phyloP scores from a whole-genome alignment of 2,113 vertebrate species.

The Lamprologus callipterus region DNA sequence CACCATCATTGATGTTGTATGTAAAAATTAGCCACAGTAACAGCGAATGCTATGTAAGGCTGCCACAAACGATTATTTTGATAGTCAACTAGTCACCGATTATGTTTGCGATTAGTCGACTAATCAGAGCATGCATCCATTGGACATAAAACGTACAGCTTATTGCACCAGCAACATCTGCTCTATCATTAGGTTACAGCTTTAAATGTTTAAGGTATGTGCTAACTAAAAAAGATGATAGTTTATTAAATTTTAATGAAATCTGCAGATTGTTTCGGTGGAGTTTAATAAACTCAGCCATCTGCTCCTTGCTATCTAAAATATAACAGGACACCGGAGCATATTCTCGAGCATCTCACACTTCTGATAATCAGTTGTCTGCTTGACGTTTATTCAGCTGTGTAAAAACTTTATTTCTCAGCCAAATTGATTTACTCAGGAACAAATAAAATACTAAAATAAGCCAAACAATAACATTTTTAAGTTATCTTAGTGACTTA shows the following conservation, averaged over 20 bases:
- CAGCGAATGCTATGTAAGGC: background rate
- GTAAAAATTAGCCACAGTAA: background rate
- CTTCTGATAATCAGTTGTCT: too few relatives aligned
- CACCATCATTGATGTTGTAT: background rate
- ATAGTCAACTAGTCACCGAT: background rate
- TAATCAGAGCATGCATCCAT: background rate
- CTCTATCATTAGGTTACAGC: background rate
- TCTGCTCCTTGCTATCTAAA: too few relatives aligned
- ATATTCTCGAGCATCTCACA: too few relatives aligned
- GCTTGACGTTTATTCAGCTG: too few relatives aligned
- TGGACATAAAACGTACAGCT: rapidly evolving
- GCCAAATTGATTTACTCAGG: too few relatives aligned
- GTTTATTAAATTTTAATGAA: background rate
- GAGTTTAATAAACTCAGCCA: rapidly evolving
- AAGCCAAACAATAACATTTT: too few relatives aligned
- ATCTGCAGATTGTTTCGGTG: rapidly evolving
- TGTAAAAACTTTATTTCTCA: too few relatives aligned
- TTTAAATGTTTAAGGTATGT: rapidly evolving
- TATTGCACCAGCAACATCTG: background rate
- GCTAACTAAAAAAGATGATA: background rate
- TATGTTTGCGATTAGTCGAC: background rate
- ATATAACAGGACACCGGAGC: too few relatives aligned
- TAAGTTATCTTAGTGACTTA: too few relatives aligned
- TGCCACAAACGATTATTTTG: background rate
- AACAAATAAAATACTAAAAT: too few relatives aligned